Base-by-base conservation (phyloP, 2,888 invertebrate genomes). In the Gryllus longicercus region DNA sequence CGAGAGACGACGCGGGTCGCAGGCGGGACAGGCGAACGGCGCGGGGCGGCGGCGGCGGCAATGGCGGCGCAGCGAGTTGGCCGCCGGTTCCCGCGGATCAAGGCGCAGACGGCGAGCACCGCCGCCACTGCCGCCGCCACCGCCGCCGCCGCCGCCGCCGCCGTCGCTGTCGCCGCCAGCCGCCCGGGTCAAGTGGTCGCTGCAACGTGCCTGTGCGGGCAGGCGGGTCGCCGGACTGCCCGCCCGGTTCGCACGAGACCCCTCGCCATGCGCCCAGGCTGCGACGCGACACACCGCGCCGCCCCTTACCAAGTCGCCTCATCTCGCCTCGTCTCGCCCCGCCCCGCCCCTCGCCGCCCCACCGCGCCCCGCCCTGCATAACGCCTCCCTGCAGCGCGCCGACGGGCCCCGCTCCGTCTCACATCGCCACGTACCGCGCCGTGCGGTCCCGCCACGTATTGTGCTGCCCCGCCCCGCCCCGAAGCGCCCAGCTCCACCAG, bases 211-310 rank as follows among this genome's bases (percentile, higher is more conserved):
- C 63, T 18, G 63, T 18, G 18, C 63, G 63, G 5, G 63, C 63
- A 18, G 63, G 18, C 63, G 63, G 63, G 38, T 5, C 38, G 38
- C 38, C 38, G 38, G 38, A 5, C 38, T 38, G 38, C 8, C 63
- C 63, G 63, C 63, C 63, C n/a, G 63, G 63, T 63, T 63, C 63
- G 63, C 63, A 63, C 63, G 63, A 63, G 63, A 63, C 63, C 63
- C 63, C 38, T 5, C 38, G 38, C 38, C 38, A 38, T 38, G 38
- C 38, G 38, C 38, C 38, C 38, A 38, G 38, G 38, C 38, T 38
- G 63, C 63, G 63, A 63, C 63, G 63, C 14, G 63, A 63, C 63
- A 63, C 63, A 3, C 63, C 63, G 63, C 14, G 3, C 63, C 14
- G 63, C 63, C 16, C 16, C 12, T 2, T 12, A 51, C 14, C 51